Evolutionary conservation across 2,888 invertebrate genomes (phyloP), one percentile per base, ranked within the genome.

Genomic region (Digitonthophagus gazella): DNA sequence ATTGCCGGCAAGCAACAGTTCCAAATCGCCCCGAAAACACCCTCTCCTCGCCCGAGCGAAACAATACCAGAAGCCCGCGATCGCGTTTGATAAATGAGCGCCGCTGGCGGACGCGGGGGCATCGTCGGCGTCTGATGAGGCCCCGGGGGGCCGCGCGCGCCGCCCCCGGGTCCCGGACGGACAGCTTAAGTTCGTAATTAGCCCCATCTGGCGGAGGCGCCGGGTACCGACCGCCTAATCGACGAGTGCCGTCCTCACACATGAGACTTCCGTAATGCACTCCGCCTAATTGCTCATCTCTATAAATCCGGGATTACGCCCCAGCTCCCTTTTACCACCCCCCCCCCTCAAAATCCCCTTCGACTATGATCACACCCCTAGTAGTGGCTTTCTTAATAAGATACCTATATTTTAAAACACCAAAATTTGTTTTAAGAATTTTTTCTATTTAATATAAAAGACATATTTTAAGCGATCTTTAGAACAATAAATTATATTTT

Each of bases 111-210:
- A 18, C 54, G 56, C 58, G 66, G n/a, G n/a, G n/a, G n/a, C n/a
- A 44, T 56, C 55, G n/a, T n/a, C 65, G 68, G 65, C 66, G 70
- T 67, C 28, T 68, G 70, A 70, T 70, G 70, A 70, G 67, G 68
- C 70, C 64, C 65, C 61, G 63, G 55, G 65, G 28, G 28, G 28
- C 28, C 28, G 11, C 18, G 61, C 19, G 22, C 58, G 11, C 8
- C 54, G 15, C 18, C 55, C 55, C 15, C 67, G 69, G 58, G 57
- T 44, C 68, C 57, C 65, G 67, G 64, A 70, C 68, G 66, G 68
- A 69, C 69, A 74, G 82, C 80, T 81, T 82, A 82, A 82, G 82
- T 81, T 81, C 76, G 81, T 83, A 82, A 83, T 83, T 83, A 83
- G 82, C 82, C 82, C 82, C 83, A 83, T 82, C 82, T 83, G 82